A percentile compares a stretch with the other conserved stretches of the same genome.
phyloP scores from a whole-genome alignment of 2,113 vertebrate species.

The Pelobates fuscus region DNA sequence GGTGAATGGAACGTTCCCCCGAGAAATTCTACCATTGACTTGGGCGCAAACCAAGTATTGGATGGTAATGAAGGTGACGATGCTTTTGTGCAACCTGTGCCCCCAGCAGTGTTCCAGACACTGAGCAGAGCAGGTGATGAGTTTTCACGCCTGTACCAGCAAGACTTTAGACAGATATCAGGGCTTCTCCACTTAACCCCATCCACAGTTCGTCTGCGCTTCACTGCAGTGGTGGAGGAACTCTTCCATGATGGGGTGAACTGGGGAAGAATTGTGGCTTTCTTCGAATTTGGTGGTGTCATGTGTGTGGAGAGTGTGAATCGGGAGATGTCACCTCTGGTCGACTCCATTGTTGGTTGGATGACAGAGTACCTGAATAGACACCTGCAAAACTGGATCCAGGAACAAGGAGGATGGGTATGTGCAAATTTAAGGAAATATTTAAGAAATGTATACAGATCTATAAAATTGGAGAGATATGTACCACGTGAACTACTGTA shows the following conservation, averaged over 20 bases:
- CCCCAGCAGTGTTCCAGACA: conserved; percentile 78
- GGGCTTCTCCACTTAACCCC: conserved; percentile 89
- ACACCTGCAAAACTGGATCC: conserved; percentile 91
- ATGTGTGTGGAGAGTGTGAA: conserved; percentile 93
- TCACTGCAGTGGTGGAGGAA: conserved; percentile 92
- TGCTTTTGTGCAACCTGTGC: conserved; percentile 57
- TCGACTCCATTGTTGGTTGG: conserved; percentile 90
- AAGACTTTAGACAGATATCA: conserved; percentile 92
- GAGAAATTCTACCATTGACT: conserved; percentile 10
- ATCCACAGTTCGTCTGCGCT: conserved; percentile 81
- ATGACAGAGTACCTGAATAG: conserved; percentile 98
- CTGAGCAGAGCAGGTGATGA: conserved; percentile 89
- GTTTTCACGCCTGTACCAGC: conserved; percentile 87
- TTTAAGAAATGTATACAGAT: too few species aligned
- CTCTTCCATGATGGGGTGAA: conserved; percentile 96
- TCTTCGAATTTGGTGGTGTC: conserved; percentile 94
- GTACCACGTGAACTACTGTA: too few species aligned
- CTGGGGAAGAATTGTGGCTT: conserved; percentile 97
- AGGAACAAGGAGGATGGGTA: conserved; percentile 99
- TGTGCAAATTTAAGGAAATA: too few species aligned
- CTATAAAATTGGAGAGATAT: too few species aligned
- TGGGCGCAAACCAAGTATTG: neutral
- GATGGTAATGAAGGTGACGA: conserved; percentile 27
- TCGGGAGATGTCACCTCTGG: conserved; percentile 85
- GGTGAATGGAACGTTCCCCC: conserved; percentile 24